Base-by-base conservation (phyloP, 2,797 vertebrate species). In the Tenualosa thibaudeaui region DNA sequence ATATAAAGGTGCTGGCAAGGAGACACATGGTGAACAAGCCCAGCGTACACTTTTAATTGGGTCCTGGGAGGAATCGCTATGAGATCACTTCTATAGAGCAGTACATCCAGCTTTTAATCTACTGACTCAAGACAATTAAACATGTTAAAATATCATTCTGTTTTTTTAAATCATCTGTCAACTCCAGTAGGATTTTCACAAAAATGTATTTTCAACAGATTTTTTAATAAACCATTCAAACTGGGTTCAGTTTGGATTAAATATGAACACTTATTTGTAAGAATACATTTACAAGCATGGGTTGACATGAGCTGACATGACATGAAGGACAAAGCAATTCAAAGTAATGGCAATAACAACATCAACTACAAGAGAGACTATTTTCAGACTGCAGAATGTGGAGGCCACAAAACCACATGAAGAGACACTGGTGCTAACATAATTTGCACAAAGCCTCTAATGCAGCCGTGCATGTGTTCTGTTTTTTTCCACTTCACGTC, bases 41-140 rank as follows among this genome's bases (percentile, higher is more conserved):
- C 86, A 85, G 84, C 60, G 82, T 84, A 85, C 89, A 84, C 87
- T 89, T 88, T 93, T 96, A 95, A 95, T 95, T 94, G 89, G 94
- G 91, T 93, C 93, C 93, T 93, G 86, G 13, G 93, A 95, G 95
- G 95, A 93, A 94, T 93, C 89, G 91, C 88, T 87, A 89, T 87
- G 86, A 88, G 83, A 89, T 87, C 90, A 91, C 89, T 93, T 56
- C 54, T 22, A 22, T 22, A 54, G 15, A 93, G 93, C 92, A 91
- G 46, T 90, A 89, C 88, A 90, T 90, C 89, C 89, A 90, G 91
- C 92, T 94, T 90, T 92, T 94, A 89, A 92, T 91, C 91, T 92
- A 93, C 93, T 95, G 93, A 93, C 90, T 78, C 91, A 91, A 50
- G 89, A 91, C 93, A 92, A 94, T 94, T 94, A 94, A 90, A 86